Evolutionary conservation across 2,888 invertebrate species (phyloP).

Genomic region (Temnothorax ravouxi): DNA sequence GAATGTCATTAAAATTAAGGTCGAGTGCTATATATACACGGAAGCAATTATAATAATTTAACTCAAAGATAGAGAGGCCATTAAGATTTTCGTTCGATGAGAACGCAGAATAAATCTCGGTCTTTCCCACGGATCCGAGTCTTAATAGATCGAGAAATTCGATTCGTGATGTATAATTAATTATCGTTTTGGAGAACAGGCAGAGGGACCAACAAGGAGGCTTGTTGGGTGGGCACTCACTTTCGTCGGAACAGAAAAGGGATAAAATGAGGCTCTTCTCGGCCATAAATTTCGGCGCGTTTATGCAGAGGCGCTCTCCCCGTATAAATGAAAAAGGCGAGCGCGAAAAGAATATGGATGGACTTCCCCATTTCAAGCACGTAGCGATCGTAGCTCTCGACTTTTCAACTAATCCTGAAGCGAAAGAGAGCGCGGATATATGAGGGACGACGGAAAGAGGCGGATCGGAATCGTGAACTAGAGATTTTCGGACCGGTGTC

Average conservation of each 20-base stretch:
- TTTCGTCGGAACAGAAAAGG: neutral
- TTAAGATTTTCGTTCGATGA: neutral
- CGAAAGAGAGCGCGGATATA: slow-evolving; percentile 38
- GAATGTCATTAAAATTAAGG: neutral
- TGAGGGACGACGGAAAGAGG: neutral
- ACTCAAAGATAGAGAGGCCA: neutral
- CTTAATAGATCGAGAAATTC: neutral
- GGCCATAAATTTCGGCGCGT: slow-evolving; percentile 69
- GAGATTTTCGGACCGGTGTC: slow-evolving; percentile 39
- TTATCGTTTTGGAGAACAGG: slow-evolving; percentile 56
- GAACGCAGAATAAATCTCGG: slow-evolving; percentile 5
- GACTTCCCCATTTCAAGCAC: slow-evolving; percentile 71
- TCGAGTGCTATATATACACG: neutral
- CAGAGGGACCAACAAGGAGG: neutral
- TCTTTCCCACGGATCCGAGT: neutral
- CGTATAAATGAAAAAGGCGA: slow-evolving; percentile 70
- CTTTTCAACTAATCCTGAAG: slow-evolving; percentile 73
- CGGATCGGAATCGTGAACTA: slow-evolving; percentile 4
- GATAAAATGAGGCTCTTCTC: slow-evolving; percentile 55
- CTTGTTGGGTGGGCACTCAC: slow-evolving; percentile 4
- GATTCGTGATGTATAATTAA: slow-evolving; percentile 64
- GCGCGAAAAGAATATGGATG: slow-evolving; percentile 70
- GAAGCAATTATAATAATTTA: slow-evolving; percentile 14
- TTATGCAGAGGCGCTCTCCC: slow-evolving; percentile 60
- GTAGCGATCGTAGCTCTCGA: slow-evolving; percentile 72